Evolutionary conservation across 2,113 vertebrate genomes (phyloP).

Genomic region (Felis chaus): DNA sequence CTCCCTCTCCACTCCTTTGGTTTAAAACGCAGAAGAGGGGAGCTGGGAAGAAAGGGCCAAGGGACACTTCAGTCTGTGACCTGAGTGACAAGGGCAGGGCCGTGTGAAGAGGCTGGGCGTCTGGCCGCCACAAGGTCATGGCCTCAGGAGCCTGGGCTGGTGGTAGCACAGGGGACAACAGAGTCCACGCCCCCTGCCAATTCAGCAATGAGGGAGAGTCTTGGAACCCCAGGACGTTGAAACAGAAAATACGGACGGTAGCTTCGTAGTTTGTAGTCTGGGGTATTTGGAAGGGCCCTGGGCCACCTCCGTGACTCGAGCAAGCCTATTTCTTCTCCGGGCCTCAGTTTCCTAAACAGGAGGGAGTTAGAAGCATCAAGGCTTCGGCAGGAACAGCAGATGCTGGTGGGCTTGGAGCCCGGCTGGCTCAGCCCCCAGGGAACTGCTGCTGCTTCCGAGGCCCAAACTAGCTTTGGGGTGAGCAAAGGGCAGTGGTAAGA

Average conservation of each 20-base stretch:
- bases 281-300: neutral
- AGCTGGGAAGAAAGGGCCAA: neutral
- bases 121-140: fast-evolving
- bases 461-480: neutral
- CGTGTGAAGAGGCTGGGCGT: fast-evolving
- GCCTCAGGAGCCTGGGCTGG: neutral
- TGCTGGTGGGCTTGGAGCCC: neutral
- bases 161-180: neutral
- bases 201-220: neutral
- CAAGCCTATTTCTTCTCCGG: neutral
- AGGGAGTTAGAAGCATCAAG: neutral
- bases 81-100: neutral
- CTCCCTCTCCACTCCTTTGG: neutral
- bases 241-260: neutral
- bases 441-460: neutral
- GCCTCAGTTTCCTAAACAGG: neutral
- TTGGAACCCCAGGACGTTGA: neutral
- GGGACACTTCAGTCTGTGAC: neutral
- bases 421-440: neutral
- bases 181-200: fast-evolving
- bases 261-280: too few species aligned
- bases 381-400: neutral
- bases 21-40: neutral
- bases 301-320: neutral
- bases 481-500: neutral